These are phyloP conservation scores for Macrophya annulata DNA, from an alignment of 2,888 invertebrate species.

Conservation along the genomic window DNA sequence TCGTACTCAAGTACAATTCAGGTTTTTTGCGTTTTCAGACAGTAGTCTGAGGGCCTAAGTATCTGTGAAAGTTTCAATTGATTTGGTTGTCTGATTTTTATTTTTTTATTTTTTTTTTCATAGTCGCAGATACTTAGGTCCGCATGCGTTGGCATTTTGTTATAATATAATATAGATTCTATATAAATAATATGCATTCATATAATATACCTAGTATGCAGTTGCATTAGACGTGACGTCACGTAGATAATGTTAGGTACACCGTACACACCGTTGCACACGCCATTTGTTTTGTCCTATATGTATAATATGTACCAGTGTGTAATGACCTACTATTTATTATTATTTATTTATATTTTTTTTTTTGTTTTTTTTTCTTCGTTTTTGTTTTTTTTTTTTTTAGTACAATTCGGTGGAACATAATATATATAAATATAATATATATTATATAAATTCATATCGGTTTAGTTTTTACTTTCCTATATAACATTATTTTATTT, in stretches of 20 bases:
- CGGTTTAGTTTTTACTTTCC: constrained; percentile 71
- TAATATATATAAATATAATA: constrained; percentile 74
- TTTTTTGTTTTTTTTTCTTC: constrained; percentile 2
- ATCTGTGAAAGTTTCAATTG: constrained; percentile 56
- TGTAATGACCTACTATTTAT: constrained; percentile 57
- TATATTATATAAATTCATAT: constrained; percentile 74
- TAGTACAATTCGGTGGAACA: constrained; percentile 61
- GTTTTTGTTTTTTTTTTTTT: constrained; percentile 25
- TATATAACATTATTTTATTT: constrained; percentile 72
- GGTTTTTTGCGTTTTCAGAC: constrained; percentile 49
- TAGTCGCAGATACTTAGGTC: constrained; percentile 71
- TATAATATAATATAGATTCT: constrained; percentile 79
- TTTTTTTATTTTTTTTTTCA: constrained; percentile 53
- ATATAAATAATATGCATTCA: constrained; percentile 79
- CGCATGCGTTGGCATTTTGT: constrained; percentile 78
- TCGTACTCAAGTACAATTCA: constrained; percentile 50
- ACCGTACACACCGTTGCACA: constrained; percentile 57
- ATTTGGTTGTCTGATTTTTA: constrained; percentile 56
- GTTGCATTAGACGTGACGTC: constrained; percentile 76
- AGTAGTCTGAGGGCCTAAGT: constrained; percentile 33
- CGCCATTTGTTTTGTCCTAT: constrained; percentile 47
- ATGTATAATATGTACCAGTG: constrained; percentile 61
- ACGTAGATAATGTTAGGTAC: constrained; percentile 64
- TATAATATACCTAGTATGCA: constrained; percentile 79
- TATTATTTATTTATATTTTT: constrained; percentile 5